A percentile compares a stretch with the other conserved stretches of the same genome.
Conservation (phyloP, 1,140 invertebrate species). For the Rhagoletis pomonella region DNA sequence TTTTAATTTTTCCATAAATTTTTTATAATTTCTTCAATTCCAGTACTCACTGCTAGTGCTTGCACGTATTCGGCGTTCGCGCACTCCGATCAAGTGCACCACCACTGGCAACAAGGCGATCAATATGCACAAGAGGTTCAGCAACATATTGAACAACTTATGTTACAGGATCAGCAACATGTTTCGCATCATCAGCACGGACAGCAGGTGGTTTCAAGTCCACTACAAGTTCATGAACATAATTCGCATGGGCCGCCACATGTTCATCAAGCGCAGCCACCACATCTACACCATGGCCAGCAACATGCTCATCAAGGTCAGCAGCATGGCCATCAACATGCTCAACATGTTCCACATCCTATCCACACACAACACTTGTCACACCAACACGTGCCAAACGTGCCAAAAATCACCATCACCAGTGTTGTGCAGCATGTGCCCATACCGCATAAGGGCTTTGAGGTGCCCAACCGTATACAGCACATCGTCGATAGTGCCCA, state of each 20-base stretch:
- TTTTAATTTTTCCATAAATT: no score
- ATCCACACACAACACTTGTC: constrained; percentile 3
- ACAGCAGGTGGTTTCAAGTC: constrained; percentile 16
- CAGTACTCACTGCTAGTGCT: not conserved
- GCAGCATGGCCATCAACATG: not conserved
- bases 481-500: constrained; percentile 28
- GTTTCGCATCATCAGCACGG: constrained; percentile 29
- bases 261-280: not conserved
- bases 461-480: constrained; percentile 37
- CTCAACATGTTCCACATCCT: not conserved
- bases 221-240: constrained; percentile 41
- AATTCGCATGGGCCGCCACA: not conserved
- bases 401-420: not conserved
- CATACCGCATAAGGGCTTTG: not conserved
- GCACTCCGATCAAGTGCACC: not conserved
- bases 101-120: not conserved
- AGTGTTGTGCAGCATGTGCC: constrained; percentile 12
- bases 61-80: not conserved
- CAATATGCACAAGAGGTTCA: constrained; percentile 28
- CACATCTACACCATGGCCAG: not conserved
- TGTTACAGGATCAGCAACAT: constrained; percentile 48
- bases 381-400: constrained; percentile 26
- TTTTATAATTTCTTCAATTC: not conserved
- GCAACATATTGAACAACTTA: constrained; percentile 47
- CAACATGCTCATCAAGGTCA: not conserved